Evolutionary conservation across 2,113 vertebrate species (phyloP).

Genomic region (Miniopterus natalensis): DNA sequence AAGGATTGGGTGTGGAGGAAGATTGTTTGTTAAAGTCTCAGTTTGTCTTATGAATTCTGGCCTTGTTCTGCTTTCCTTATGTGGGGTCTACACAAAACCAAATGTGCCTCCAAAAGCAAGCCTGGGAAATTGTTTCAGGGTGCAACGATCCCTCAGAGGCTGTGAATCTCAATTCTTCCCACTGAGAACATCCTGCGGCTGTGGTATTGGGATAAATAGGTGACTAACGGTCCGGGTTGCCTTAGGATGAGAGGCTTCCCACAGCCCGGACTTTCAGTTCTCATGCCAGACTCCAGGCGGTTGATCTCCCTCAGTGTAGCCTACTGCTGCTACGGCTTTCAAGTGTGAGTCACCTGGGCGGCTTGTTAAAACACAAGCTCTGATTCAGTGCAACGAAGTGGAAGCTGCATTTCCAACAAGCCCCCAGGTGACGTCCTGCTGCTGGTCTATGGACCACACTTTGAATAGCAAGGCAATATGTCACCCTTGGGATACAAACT

Average conservation of each 20-base stretch:
- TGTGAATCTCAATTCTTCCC: neutral
- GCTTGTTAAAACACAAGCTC: neutral
- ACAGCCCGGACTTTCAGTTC: rapidly evolving
- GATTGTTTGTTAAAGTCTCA: too few relatives aligned
- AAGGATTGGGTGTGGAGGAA: neutral
- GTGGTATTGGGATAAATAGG: neutral
- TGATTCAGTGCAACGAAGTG: neutral
- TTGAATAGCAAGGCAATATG: neutral
- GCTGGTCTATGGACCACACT: neutral
- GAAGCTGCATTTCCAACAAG: neutral
- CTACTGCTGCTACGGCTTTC: neutral
- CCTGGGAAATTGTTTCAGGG: neutral
- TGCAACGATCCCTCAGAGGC: neutral
- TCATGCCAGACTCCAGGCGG: rapidly evolving
- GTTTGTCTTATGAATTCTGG: neutral
- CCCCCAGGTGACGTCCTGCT: neutral
- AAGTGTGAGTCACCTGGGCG: neutral
- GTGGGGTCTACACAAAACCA: neutral
- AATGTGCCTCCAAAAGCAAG: neutral
- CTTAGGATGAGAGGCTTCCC: neutral
- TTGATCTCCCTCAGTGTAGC: neutral
- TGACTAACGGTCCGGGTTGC: neutral
- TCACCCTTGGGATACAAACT: neutral
- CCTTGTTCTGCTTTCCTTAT: neutral
- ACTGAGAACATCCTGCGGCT: neutral